phyloP scores from a whole-genome alignment of 2,113 vertebrate genomes.

The Pygoscelis adeliae region DNA sequence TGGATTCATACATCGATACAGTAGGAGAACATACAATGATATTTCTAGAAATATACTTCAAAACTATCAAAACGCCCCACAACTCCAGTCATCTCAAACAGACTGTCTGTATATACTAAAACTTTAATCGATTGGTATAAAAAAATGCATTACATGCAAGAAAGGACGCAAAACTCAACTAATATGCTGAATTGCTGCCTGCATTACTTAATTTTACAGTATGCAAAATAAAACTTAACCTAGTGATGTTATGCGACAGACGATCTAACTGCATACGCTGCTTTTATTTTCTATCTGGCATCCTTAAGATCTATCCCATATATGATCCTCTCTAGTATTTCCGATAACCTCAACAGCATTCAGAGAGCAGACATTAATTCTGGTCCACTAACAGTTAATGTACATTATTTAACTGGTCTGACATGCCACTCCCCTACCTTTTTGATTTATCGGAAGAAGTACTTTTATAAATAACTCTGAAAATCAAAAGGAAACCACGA shows the following conservation, averaged over 20 bases:
- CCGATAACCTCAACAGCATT: not conserved
- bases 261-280: not conserved
- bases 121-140: not conserved
- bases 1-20: not conserved
- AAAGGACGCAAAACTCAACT: not conserved
- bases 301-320: not conserved
- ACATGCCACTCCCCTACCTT: not conserved
- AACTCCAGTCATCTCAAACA: not conserved
- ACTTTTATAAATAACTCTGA: not conserved
- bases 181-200: not conserved
- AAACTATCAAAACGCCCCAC: not conserved
- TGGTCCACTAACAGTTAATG: not conserved
- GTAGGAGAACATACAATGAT: accelerated
- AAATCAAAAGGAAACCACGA: not conserved
- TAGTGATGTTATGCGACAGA: not conserved
- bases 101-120: not conserved
- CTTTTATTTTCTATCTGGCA: not conserved
- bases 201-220: not conserved
- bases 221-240: not conserved
- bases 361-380: not conserved
- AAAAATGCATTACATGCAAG: not conserved
- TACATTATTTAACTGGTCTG: not conserved
- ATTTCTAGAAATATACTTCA: not conserved
- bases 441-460: not conserved
- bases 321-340: not conserved